Evolutionary conservation across 2,888 invertebrate species (phyloP).

Genomic region (Agrilus cyanescens): DNA sequence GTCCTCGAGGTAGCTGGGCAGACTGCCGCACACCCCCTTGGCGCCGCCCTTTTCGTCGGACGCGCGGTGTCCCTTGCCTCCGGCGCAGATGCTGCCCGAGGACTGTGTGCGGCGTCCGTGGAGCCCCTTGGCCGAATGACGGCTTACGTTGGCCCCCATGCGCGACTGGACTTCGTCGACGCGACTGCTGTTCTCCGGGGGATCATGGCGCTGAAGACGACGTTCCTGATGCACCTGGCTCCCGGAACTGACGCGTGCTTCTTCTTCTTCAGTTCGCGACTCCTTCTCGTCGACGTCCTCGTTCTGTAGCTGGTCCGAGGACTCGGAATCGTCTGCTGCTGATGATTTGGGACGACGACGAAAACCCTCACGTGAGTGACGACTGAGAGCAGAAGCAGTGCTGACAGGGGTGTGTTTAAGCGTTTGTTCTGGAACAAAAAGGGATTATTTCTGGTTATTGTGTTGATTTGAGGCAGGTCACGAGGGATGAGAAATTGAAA

Average conservation of each 20-base stretch:
- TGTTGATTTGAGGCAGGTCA: no score
- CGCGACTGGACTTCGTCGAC: constrained; percentile 20
- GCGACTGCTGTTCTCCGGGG: constrained; percentile 14
- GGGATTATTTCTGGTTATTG: no score
- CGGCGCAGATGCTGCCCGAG: constrained; percentile 62
- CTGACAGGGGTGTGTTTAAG: no score
- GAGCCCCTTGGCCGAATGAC: constrained; percentile 60
- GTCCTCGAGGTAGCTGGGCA: constrained; percentile 57
- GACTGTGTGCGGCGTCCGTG: constrained; percentile 61
- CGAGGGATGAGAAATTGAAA: no score
- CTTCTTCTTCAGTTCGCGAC: no score
- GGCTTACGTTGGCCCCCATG: constrained; percentile 71
- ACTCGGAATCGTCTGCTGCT: no score
- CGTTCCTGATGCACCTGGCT: constrained; percentile 3
- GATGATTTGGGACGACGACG: no score
- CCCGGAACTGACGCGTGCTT: no score
- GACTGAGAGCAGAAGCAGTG: no score
- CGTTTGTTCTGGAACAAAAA: no score
- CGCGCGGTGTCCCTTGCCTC: constrained; percentile 22
- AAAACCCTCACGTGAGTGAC: no score
- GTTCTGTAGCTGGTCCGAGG: constrained; percentile 8
- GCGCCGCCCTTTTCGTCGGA: constrained; percentile 17
- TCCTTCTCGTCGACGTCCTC: background rate
- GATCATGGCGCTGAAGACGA: constrained; percentile 24
- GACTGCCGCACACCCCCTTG: constrained; percentile 42